Conservation (phyloP, 1,140 invertebrate species). For the Magallana angulata region DNA sequence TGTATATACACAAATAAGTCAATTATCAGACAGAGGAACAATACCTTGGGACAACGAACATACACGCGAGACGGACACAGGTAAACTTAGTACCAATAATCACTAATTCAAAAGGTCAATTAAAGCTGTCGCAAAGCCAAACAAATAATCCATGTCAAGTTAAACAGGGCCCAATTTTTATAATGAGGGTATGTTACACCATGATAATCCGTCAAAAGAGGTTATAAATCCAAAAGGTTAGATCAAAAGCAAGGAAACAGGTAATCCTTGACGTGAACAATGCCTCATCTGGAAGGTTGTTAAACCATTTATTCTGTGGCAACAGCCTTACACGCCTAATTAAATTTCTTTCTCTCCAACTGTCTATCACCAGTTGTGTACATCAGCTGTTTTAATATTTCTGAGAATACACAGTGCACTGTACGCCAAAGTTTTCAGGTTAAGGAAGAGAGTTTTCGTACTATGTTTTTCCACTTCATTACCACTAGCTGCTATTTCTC, state of each 20-base stretch:
- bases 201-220: constrained; percentile 1
- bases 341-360: constrained; percentile 28
- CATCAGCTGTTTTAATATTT: background rate
- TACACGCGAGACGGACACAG: background rate
- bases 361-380: constrained; percentile 3
- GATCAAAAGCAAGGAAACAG: background rate
- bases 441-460: background rate
- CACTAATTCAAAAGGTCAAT: constrained; percentile 18
- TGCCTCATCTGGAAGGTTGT: background rate
- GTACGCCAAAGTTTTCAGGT: background rate
- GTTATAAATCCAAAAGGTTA: background rate
- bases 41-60: background rate
- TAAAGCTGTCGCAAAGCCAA: constrained; percentile 29
- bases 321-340: constrained; percentile 9
- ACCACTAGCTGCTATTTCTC: background rate
- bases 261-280: constrained; percentile 13
- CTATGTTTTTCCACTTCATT: background rate
- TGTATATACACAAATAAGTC: constrained; percentile 1
- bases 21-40: constrained; percentile 9
- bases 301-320: background rate
- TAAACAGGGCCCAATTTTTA: constrained; percentile 4
- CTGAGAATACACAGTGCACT: background rate
- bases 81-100: constrained; percentile 18
- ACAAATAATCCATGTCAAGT: background rate
- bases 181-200: background rate